Percentiles rank a stretch among this genome's conserved stretches.
phyloP scores from a whole-genome alignment of 2,888 invertebrate species.

The Cephus spinipes region DNA sequence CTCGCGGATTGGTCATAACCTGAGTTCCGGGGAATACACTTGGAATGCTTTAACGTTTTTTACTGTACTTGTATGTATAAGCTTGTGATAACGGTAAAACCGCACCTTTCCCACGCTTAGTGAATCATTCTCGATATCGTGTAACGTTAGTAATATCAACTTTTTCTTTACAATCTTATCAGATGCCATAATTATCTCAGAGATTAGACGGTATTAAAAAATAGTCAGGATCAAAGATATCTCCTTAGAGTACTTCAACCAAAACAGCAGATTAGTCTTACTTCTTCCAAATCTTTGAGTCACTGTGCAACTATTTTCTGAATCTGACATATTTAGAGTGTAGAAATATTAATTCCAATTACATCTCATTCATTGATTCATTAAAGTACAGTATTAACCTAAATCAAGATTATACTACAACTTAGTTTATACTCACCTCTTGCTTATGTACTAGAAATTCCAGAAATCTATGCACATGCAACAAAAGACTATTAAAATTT shows the following conservation, averaged over 20 bases:
- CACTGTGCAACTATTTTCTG: background rate
- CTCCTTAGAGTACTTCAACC: background rate
- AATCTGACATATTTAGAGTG: background rate
- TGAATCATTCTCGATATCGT: background rate
- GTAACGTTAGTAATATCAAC: conserved; percentile 1
- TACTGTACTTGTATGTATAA: conserved; percentile 24
- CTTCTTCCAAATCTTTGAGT: background rate
- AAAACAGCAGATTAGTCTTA: background rate
- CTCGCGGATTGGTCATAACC: conserved; percentile 7
- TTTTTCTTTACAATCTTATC: background rate
- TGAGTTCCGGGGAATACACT: conserved; percentile 15
- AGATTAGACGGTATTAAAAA: background rate
- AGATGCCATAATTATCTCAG: background rate
- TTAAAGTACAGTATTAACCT: background rate
- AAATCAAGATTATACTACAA: background rate
- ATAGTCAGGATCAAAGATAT: background rate
- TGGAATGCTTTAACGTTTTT: conserved; percentile 46
- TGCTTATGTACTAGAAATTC: background rate
- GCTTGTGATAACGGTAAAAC: conserved; percentile 21
- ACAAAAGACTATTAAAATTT: background rate
- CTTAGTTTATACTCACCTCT: background rate
- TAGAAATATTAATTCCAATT: background rate
- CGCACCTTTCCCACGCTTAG: conserved; percentile 11
- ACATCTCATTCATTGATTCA: background rate
- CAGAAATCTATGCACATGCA: background rate